Evolutionary conservation across 2,888 invertebrate species (phyloP).

Genomic region (Salticus scenicus): DNA sequence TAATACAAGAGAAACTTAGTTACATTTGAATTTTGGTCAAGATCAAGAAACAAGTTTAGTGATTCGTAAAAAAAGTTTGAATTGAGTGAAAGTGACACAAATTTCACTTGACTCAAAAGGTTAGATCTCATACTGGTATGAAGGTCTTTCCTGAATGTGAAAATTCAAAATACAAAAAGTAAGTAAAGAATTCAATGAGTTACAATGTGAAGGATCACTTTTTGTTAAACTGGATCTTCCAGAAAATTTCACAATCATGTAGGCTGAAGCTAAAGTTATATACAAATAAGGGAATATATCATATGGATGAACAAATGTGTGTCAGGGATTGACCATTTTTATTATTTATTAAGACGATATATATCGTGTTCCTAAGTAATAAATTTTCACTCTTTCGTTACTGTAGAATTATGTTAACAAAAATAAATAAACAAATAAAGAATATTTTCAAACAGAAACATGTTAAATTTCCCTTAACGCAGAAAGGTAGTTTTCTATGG

Average conservation of each 20-base stretch:
- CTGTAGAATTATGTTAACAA: too few species aligned
- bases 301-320: neutral
- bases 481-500: too few species aligned
- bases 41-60: neutral
- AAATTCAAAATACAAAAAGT: neutral
- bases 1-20: neutral
- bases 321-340: neutral
- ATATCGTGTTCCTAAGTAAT: too few species aligned
- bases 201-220: neutral
- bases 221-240: neutral
- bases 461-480: too few species aligned
- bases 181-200: neutral
- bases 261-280: neutral
- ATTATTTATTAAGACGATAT: too few species aligned
- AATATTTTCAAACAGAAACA: too few species aligned
- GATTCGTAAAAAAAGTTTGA: constrained; percentile 4
- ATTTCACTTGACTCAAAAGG: neutral
- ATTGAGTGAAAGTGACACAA: neutral
- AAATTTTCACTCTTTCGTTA: too few species aligned
- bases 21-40: constrained; percentile 3
- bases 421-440: too few species aligned
- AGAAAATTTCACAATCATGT: neutral
- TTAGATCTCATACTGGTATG: neutral
- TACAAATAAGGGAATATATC: neutral
- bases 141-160: neutral